These are phyloP conservation scores for Acromyrmex echinatior DNA, from an alignment of 1,140 invertebrate species.

Conservation along the genomic window DNA sequence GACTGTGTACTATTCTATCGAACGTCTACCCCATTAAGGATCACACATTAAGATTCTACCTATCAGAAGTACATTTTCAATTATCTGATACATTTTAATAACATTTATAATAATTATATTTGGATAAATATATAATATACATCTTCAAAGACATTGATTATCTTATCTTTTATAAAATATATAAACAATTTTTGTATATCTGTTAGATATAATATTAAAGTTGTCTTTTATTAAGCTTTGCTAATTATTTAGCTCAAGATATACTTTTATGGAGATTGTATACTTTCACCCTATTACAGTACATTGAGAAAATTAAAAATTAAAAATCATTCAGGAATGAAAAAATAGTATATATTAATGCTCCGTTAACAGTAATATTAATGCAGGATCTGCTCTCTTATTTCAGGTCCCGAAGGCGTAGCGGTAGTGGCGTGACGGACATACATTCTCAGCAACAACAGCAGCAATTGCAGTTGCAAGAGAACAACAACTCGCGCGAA, in stretches of 20 bases:
- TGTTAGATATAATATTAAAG: background rate
- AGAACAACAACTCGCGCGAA: conserved; percentile 84
- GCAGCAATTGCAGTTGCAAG: conserved; percentile 82
- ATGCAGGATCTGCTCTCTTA: background rate
- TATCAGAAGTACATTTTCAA: background rate
- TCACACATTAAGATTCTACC: background rate
- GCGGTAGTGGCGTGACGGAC: conserved; percentile 83
- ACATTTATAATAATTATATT: background rate
- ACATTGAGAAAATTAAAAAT: background rate
- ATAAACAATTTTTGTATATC: background rate
- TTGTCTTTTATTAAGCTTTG: background rate
- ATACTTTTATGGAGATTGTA: background rate
- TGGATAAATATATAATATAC: background rate
- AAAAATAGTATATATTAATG: background rate
- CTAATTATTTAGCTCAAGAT: background rate
- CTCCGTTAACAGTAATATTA: background rate
- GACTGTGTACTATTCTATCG: background rate
- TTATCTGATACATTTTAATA: background rate
- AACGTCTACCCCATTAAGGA: background rate
- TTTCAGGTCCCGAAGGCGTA: conserved; percentile 84
- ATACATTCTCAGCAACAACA: conserved; percentile 84
- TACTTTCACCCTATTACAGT: background rate
- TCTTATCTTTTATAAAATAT: background rate
- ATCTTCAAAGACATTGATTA: background rate
- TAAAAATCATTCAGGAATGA: background rate